Base-by-base conservation (phyloP, 2,113 vertebrate genomes). In the Hyla sarda region DNA sequence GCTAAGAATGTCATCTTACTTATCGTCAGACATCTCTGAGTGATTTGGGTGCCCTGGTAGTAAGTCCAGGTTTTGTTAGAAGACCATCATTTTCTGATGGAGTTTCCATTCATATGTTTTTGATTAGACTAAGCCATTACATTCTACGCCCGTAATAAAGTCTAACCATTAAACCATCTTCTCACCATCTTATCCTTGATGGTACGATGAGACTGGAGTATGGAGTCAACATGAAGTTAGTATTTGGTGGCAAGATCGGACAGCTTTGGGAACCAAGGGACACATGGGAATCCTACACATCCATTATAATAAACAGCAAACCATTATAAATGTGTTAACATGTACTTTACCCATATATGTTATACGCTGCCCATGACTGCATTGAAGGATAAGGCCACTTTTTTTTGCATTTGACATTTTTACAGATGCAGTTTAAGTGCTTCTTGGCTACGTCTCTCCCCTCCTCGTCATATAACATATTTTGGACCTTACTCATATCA, bases 401-500 rank as follows among this genome's bases (percentile, higher is more conserved):
- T 41, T n/a, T 60, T 71, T 12, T 37, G 48, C 19, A 23, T 37
- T 37, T 19, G 73, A 67, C 73, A 65, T 77, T n/a, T 47, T 62
- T 47, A 74, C 52, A 30, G 82, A 84, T 84, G 72, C 72, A 21
- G 25, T 65, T 60, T 52, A 25, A 58, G 45, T 76, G 56, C 83
- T 77, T 78, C 50, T 69, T 21, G 37, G 7, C 32, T 21, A 47
- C 23, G 23, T 74, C 56, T 67, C 82, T 48, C 72, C 83, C 83
- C 83, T 78, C 74, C 83, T 74, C 45, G 52, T 67, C 56, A 52
- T 69, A 85, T 67, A 67, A 85, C 73, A 85, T 85, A 85, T 85
- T 85, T 85, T 52, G 83, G 83, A 78, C 56, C 56, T 85, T 77
- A 85, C 83, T 85, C 83, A 85, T 85, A 85, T 85, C 83, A 69